A percentile compares a stretch with the other conserved stretches of the same genome.
Evolutionary conservation across 1,140 invertebrate species (phyloP).

Genomic region (Zaprionus lachaisei): DNA sequence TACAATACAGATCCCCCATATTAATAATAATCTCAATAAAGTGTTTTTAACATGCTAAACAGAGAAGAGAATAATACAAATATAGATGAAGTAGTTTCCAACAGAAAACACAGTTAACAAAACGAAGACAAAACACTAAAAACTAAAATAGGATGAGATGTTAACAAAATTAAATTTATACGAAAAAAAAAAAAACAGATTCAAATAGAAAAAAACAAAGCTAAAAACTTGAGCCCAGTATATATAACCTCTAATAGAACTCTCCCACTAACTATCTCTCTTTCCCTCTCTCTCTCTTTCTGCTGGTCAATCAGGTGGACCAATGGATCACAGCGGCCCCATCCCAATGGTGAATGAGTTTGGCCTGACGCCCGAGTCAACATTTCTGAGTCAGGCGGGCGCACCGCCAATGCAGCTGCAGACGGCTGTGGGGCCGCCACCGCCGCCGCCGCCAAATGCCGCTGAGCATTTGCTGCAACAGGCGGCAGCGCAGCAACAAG

Average conservation of each 20-base stretch:
- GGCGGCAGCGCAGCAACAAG: slow-evolving; percentile 67
- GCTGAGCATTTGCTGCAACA: slow-evolving; percentile 80
- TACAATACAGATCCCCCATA: too few species aligned
- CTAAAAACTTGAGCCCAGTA: background rate
- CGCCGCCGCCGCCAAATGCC: slow-evolving; percentile 72
- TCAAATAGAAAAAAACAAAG: background rate
- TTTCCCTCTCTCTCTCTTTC: slow-evolving; percentile 1
- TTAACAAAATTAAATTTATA: too few species aligned
- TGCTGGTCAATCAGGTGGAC: slow-evolving; percentile 85
- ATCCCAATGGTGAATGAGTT: slow-evolving; percentile 88
- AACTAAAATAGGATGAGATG: too few species aligned
- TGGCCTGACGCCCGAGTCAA: slow-evolving; percentile 87
- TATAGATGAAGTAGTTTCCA: too few species aligned
- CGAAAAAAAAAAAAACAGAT: background rate
- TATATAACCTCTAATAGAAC: background rate
- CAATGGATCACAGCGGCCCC: slow-evolving; percentile 89
- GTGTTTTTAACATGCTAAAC: too few species aligned
- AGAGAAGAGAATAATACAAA: too few species aligned
- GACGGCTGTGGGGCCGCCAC: slow-evolving; percentile 86
- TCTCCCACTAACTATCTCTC: slow-evolving; percentile 1
- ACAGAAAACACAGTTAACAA: too few species aligned
- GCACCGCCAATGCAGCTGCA: slow-evolving; percentile 86
- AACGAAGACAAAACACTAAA: too few species aligned
- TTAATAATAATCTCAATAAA: too few species aligned
- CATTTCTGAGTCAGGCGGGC: slow-evolving; percentile 87